phyloP scores from a whole-genome alignment of 2,113 vertebrate genomes.

The Hippotragus niger region DNA sequence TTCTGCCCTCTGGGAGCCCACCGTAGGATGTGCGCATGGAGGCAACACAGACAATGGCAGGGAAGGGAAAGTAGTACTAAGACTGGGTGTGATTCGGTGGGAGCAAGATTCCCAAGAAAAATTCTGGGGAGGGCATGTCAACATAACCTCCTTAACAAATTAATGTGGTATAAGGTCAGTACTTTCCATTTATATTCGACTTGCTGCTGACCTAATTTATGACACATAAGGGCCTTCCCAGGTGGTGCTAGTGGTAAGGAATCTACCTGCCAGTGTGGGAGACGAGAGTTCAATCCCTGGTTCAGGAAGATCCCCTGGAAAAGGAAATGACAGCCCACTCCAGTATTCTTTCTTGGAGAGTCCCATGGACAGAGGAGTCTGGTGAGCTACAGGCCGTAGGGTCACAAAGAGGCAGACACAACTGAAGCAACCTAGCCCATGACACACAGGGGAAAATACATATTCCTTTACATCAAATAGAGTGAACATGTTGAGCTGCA shows the following conservation, averaged over 20 bases:
- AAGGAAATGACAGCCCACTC: background rate
- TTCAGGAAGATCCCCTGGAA: background rate
- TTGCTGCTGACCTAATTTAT: background rate
- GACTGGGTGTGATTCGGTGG: too few species aligned
- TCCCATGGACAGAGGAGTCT: background rate
- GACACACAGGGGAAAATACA: fast-evolving
- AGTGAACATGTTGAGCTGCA: too few species aligned
- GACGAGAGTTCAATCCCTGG: background rate
- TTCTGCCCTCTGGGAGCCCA: background rate
- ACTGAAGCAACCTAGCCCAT: fast-evolving
- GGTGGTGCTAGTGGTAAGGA: background rate
- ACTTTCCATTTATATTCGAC: background rate
- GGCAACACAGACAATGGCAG: background rate
- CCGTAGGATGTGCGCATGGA: fast-evolving
- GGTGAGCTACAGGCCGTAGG: background rate
- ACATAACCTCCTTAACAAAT: background rate
- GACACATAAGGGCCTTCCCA: background rate
- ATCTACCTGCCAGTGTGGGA: fast-evolving
- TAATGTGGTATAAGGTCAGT: too few species aligned
- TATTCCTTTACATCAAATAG: fast-evolving
- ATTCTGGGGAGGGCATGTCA: background rate
- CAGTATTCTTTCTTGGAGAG: background rate
- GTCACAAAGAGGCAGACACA: background rate
- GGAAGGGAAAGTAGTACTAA: fast-evolving
- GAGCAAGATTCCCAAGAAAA: background rate